phyloP scores from a whole-genome alignment of 1,140 invertebrate species.

The Lepidurus couesii region DNA sequence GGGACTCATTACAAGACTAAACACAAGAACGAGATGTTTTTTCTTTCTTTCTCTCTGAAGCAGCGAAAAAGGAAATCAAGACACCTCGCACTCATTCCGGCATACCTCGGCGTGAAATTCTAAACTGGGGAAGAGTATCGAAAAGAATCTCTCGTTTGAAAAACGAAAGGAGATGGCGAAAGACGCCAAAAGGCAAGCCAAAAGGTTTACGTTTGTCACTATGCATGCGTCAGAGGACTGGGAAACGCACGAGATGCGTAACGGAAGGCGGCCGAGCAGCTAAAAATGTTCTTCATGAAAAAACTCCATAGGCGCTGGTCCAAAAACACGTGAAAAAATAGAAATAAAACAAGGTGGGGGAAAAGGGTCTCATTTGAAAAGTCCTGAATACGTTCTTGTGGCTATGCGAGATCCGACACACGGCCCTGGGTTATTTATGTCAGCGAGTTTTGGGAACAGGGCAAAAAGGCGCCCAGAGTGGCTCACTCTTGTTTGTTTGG shows the following conservation, averaged over 20 bases:
- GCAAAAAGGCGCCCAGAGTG: too few relatives aligned
- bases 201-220: background rate
- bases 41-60: too few relatives aligned
- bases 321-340: background rate
- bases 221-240: background rate
- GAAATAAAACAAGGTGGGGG: background rate
- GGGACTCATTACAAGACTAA: too few relatives aligned
- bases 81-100: background rate
- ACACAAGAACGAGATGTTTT: too few relatives aligned
- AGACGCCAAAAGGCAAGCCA: too few relatives aligned
- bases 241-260: too few relatives aligned
- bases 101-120: background rate
- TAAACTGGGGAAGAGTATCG: background rate
- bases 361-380: background rate
- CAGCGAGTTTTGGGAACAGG: background rate
- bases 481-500: conserved; percentile 13
- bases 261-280: background rate
- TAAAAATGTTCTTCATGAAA: background rate
- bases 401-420: background rate
- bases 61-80: background rate
- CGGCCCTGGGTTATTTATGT: conserved; percentile 8
- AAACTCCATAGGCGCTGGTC: background rate
- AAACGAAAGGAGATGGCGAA: background rate
- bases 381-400: background rate
- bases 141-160: background rate